These are phyloP conservation scores for Ormia ochracea DNA, from an alignment of 2,888 invertebrate genomes.

Conservation along the genomic window DNA sequence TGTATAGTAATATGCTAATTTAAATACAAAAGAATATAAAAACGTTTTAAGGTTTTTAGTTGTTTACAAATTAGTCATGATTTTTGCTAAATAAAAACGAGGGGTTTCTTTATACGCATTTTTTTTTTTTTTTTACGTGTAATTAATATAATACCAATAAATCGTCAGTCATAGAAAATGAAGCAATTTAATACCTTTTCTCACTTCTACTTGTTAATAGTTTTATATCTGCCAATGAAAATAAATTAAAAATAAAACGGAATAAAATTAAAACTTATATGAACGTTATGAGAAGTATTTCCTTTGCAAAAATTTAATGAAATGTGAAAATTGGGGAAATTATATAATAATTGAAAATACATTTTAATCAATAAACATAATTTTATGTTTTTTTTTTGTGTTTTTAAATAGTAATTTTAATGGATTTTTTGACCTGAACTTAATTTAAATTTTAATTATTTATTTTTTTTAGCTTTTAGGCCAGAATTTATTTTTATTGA, in stretches of 20 bases:
- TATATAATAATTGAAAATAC: too few relatives aligned
- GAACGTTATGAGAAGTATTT: too few relatives aligned
- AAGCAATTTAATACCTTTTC: background rate
- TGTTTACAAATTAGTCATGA: slow-evolving; percentile 18
- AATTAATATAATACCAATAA: too few relatives aligned
- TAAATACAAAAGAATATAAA: slow-evolving; percentile 39
- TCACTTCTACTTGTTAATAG: background rate
- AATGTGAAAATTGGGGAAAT: too few relatives aligned
- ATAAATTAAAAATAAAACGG: background rate
- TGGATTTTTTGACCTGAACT: too few relatives aligned
- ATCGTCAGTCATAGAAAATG: background rate
- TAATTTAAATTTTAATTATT: too few relatives aligned
- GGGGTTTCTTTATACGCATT: background rate
- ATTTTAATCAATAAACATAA: too few relatives aligned
- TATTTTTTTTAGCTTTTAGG: too few relatives aligned
- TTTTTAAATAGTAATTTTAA: too few relatives aligned
- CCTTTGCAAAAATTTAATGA: too few relatives aligned
- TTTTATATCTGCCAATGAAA: background rate
- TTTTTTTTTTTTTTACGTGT: background rate
- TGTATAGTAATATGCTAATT: slow-evolving; percentile 23
- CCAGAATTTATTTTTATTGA: too few relatives aligned
- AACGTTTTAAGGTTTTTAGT: slow-evolving; percentile 19
- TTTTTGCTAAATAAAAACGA: background rate
- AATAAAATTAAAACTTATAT: background rate
- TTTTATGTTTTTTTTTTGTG: too few relatives aligned